Evolutionary conservation across 2,113 vertebrate species (phyloP).

Genomic region (Etheostoma spectabile): DNA sequence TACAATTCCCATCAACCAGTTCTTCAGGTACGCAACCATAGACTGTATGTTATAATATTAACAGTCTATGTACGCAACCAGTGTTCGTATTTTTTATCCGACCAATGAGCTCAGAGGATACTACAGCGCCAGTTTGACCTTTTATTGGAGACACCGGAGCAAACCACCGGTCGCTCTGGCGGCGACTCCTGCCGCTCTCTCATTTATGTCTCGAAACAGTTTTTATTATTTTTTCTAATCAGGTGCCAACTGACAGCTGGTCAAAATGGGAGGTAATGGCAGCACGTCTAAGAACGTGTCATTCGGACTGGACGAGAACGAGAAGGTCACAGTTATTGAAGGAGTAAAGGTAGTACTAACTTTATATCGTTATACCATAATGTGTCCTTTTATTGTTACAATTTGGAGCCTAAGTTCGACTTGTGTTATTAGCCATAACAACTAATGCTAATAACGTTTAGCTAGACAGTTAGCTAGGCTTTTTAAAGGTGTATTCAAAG

Average conservation of each 20-base stretch:
- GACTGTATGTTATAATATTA: too few relatives aligned
- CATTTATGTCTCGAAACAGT: not conserved
- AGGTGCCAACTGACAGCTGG: not conserved
- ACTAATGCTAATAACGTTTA: not conserved
- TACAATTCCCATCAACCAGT: conserved; percentile 73
- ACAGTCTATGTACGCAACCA: not conserved
- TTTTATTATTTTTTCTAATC: not conserved
- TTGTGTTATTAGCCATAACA: not conserved
- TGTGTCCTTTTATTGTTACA: not conserved
- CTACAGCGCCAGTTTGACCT: conserved; percentile 73
- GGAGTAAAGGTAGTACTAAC: conserved; percentile 88
- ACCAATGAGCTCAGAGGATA: conserved; percentile 73
- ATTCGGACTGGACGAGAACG: conserved; percentile 91
- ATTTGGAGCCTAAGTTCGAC: not conserved
- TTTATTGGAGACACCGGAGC: conserved; percentile 44
- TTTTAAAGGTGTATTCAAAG: not conserved
- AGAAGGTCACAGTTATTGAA: conserved; percentile 92
- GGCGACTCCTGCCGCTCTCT: conserved; percentile 28
- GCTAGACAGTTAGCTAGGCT: not conserved
- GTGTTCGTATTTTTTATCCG: conserved; percentile 19
- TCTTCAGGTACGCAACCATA: not conserved
- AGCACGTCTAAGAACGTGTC: conserved; percentile 89
- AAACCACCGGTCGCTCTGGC: conserved; percentile 38
- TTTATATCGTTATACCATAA: not conserved
- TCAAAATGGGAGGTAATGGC: conserved; percentile 86